Conservation (phyloP, 2,797 vertebrate species). For the Anniella stebbinsi region DNA sequence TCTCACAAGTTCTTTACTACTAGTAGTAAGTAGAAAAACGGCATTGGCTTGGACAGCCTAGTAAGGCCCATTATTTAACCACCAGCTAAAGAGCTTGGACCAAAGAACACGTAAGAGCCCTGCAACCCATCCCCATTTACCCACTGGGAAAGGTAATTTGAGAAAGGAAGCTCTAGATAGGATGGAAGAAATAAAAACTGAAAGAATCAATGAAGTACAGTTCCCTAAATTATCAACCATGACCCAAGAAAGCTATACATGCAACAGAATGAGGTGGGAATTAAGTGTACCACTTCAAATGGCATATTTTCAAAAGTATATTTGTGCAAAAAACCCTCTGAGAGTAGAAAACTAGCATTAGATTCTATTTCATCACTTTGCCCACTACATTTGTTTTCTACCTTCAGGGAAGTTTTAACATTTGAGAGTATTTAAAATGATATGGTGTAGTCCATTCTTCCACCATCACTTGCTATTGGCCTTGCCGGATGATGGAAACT, state of each 20-base stretch:
- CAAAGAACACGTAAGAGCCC: not conserved
- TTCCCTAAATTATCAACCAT: not conserved
- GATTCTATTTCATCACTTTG: not conserved
- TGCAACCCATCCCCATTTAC: not conserved
- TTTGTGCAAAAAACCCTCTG: not conserved
- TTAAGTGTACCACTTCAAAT: not conserved
- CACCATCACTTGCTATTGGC: not conserved
- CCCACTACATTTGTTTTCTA: not conserved
- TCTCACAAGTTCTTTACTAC: not conserved
- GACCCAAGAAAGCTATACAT: not conserved
- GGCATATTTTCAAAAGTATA: not conserved
- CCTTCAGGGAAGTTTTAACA: not conserved
- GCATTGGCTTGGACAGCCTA: not conserved
- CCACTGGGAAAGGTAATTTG: not conserved
- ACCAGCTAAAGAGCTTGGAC: not conserved
- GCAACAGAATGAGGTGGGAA: not conserved
- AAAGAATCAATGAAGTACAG: slow-evolving; percentile 9
- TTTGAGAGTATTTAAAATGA: not conserved
- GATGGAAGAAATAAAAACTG: not conserved
- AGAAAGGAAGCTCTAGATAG: not conserved
- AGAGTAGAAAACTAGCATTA: not conserved
- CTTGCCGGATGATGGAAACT: not conserved
- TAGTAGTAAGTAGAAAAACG: not conserved
- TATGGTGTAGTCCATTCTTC: not conserved
- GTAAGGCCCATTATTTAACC: not conserved